phyloP scores from a whole-genome alignment of 2,888 invertebrate genomes.

The Belgica antarctica region DNA sequence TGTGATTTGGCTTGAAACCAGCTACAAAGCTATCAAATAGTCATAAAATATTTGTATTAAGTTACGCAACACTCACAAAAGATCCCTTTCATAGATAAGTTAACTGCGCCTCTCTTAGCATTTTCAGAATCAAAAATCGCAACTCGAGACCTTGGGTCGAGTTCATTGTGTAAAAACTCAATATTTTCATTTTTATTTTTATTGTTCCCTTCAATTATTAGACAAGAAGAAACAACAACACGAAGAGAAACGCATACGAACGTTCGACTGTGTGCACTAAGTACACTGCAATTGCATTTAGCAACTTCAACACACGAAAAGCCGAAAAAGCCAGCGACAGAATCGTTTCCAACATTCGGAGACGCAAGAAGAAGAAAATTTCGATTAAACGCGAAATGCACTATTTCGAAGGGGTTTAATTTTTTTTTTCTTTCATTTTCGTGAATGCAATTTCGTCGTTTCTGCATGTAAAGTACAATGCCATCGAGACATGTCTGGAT shows the following conservation, averaged over 20 bases:
- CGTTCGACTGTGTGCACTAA: not conserved
- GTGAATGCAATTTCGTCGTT: not conserved
- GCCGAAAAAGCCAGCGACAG: not conserved
- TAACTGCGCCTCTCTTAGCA: no score
- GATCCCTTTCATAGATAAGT: no score
- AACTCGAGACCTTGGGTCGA: slow-evolving; percentile 4
- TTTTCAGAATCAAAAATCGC: slow-evolving; percentile 7
- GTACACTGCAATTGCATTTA: slow-evolving; percentile 37
- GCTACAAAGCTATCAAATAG: no score
- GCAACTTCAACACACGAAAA: slow-evolving; percentile 17
- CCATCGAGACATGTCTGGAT: slow-evolving; percentile 28
- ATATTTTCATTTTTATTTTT: not conserved
- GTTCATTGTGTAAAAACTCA: slow-evolving; percentile 26
- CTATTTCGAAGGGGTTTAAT: slow-evolving; percentile 30
- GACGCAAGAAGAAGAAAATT: slow-evolving; percentile 36
- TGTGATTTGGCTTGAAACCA: no score
- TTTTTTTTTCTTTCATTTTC: not conserved
- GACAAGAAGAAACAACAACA: not conserved
- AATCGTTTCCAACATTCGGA: slow-evolving; percentile 30
- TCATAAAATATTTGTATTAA: no score
- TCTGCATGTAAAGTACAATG: slow-evolving; percentile 30
- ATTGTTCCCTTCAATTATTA: not conserved
- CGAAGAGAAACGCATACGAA: slow-evolving; percentile 27
- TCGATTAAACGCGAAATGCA: slow-evolving; percentile 40
- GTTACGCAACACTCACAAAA: no score